These are phyloP conservation scores for Camponotus pennsylvanicus DNA, from an alignment of 1,140 invertebrate genomes.

Conservation along the genomic window DNA sequence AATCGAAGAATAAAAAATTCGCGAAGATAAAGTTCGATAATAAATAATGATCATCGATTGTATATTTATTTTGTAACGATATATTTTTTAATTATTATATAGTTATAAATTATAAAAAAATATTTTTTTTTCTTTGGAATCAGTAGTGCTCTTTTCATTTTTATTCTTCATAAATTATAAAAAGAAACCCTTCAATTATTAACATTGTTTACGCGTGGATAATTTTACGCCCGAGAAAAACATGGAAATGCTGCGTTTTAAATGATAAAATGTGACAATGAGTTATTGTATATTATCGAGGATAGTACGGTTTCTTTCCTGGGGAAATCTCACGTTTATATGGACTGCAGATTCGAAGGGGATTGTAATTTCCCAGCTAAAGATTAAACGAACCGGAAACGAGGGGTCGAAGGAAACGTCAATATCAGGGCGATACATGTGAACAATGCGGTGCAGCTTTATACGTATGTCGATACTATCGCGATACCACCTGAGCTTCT, in stretches of 20 bases:
- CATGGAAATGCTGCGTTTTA: neutral
- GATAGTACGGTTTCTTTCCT: neutral
- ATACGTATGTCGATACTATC: neutral
- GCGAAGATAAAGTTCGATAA: neutral
- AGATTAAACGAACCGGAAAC: conserved; percentile 46
- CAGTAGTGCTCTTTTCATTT: neutral
- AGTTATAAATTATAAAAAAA: conserved; percentile 12
- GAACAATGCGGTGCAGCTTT: neutral
- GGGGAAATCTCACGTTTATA: neutral
- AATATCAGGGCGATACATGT: conserved; percentile 5
- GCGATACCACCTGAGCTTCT: neutral
- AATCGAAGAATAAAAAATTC: neutral
- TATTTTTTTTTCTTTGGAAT: neutral
- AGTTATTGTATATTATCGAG: neutral
- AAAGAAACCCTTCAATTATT: neutral
- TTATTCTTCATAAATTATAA: neutral
- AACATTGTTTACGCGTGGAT: neutral
- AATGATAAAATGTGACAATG: neutral
- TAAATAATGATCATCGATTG: too few relatives aligned
- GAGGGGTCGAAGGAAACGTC: conserved; percentile 30
- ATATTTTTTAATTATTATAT: conserved; percentile 4
- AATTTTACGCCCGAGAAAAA: neutral
- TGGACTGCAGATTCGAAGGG: neutral
- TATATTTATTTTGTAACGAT: too few relatives aligned
- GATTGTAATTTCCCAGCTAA: conserved; percentile 30